These are phyloP conservation scores for Saturnia japonica DNA, from an alignment of 2,888 invertebrate genomes.

Conservation along the genomic window DNA sequence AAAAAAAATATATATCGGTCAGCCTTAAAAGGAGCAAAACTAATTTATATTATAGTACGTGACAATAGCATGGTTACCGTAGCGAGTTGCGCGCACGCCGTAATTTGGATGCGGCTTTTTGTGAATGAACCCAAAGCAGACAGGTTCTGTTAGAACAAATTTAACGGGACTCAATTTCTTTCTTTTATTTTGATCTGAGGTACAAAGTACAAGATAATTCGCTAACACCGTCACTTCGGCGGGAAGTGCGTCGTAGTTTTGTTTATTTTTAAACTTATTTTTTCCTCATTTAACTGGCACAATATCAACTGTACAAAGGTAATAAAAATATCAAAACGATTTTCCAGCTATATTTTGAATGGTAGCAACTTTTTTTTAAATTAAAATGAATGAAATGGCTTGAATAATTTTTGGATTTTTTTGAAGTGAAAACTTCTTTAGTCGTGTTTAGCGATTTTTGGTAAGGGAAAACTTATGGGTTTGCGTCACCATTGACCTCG, in stretches of 20 bases:
- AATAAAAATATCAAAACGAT: not conserved
- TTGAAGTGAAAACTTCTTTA: no score
- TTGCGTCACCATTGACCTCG: no score
- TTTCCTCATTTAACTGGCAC: not conserved
- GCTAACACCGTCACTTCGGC: slow-evolving; percentile 18
- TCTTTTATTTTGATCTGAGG: slow-evolving; percentile 28
- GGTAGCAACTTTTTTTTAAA: no score
- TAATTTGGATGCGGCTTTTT: slow-evolving; percentile 64
- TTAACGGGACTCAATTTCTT: slow-evolving; percentile 61
- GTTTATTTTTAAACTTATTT: not conserved
- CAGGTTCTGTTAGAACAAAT: slow-evolving; percentile 74
- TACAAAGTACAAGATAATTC: slow-evolving; percentile 23
- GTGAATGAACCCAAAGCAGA: slow-evolving; percentile 66
- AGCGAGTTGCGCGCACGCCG: slow-evolving; percentile 62
- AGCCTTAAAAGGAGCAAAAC: slow-evolving; percentile 27
- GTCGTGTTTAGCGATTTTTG: no score
- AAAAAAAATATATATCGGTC: slow-evolving; percentile 12
- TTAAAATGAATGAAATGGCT: no score
- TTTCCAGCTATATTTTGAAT: not conserved
- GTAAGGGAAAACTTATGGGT: no score
- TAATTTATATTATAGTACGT: slow-evolving; percentile 55
- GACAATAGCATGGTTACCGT: slow-evolving; percentile 58
- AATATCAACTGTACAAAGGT: not conserved
- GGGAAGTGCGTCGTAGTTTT: slow-evolving; percentile 9
- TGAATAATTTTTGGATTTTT: no score